Conservation (phyloP, 2,113 vertebrate genomes). For the Natator depressus region DNA sequence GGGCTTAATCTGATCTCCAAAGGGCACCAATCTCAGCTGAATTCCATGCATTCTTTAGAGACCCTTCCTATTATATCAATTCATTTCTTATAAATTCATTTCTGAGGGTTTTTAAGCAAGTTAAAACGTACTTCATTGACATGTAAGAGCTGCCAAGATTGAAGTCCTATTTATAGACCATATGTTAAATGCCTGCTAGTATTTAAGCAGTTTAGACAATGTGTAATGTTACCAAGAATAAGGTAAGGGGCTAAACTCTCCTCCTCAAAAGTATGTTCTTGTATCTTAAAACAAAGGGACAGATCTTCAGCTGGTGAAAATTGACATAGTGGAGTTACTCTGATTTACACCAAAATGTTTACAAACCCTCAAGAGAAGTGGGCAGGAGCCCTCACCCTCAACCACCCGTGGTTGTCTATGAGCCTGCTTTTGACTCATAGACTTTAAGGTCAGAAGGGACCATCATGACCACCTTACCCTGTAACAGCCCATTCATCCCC, state of each 20-base stretch:
- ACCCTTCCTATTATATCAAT: neutral
- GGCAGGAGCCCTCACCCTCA: neutral
- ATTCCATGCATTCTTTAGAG: neutral
- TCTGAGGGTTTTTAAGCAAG: neutral
- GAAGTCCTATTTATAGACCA: neutral
- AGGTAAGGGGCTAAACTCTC: neutral
- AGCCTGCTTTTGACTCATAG: neutral
- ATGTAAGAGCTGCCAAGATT: neutral
- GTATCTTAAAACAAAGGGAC: neutral
- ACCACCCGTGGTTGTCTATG: neutral
- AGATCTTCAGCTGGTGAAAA: neutral
- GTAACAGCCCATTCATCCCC: neutral
- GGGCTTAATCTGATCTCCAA: constrained; percentile 41
- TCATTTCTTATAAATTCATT: neutral
- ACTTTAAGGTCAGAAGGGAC: neutral
- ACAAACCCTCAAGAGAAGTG: neutral
- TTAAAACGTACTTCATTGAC: neutral
- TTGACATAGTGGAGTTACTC: neutral
- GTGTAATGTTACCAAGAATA: neutral
- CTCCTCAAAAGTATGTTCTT: neutral
- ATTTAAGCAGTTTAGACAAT: constrained; percentile 1
- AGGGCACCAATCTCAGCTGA: neutral
- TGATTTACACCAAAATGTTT: neutral
- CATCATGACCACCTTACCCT: neutral
- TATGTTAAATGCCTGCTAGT: neutral